Evolutionary conservation across 2,888 invertebrate genomes (phyloP).

Genomic region (Idaea biselata): DNA sequence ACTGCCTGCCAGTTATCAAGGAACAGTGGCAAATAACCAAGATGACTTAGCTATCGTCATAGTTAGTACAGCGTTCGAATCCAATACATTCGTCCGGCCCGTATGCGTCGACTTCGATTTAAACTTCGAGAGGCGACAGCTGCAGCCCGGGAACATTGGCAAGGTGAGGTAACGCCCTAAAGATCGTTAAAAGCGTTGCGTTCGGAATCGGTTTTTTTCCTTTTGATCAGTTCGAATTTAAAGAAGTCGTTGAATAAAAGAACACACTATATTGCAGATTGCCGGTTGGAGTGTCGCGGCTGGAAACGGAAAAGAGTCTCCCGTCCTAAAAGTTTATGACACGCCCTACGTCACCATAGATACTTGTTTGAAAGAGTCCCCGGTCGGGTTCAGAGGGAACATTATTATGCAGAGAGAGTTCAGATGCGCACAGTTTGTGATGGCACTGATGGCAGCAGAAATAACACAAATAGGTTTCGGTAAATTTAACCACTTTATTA

Average conservation of each 20-base stretch:
- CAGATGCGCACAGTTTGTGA: too few species aligned
- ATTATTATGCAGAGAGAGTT: too few species aligned
- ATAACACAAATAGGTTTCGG: too few species aligned
- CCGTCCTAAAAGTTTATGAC: slow-evolving; percentile 39
- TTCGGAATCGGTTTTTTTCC: too few species aligned
- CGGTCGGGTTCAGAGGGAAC: slow-evolving; percentile 36
- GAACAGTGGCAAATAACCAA: slow-evolving; percentile 72
- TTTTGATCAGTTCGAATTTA: too few species aligned
- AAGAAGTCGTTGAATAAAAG: too few species aligned
- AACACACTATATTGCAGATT: slow-evolving; percentile 37
- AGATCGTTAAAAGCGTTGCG: too few species aligned
- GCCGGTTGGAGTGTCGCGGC: slow-evolving; percentile 50
- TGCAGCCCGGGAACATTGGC: slow-evolving; percentile 35
- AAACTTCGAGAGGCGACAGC: slow-evolving; percentile 41
- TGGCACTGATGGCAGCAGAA: too few species aligned
- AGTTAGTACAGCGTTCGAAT: slow-evolving; percentile 53
- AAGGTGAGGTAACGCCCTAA: slow-evolving; percentile 36
- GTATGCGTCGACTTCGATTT: slow-evolving; percentile 69
- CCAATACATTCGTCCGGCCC: slow-evolving; percentile 64
- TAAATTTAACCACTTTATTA: too few species aligned
- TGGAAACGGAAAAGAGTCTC: slow-evolving; percentile 36
- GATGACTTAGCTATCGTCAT: slow-evolving; percentile 79
- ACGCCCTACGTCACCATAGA: slow-evolving; percentile 42
- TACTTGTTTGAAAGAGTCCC: slow-evolving; percentile 34
- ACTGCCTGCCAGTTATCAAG: slow-evolving; percentile 68